A percentile compares a stretch with the other conserved stretches of the same genome.
Conservation (phyloP, 1,140 invertebrate genomes). For the Liolophura sinensis region DNA sequence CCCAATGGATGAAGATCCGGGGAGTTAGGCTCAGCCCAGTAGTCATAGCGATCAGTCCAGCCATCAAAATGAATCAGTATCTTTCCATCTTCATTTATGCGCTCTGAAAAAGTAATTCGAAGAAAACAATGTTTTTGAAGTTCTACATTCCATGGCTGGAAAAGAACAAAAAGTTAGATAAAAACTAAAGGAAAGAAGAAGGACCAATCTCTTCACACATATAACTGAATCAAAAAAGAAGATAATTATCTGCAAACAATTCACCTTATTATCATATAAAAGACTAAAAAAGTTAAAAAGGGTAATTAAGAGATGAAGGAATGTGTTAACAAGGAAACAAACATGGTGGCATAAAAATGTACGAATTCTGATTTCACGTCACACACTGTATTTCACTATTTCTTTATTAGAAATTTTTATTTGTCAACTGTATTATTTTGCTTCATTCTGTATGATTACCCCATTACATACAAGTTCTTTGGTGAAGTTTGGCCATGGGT, state of each 20-base stretch:
- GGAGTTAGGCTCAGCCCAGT: slow-evolving; percentile 21
- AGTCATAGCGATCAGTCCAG: slow-evolving; percentile 31
- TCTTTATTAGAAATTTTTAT: too few relatives aligned
- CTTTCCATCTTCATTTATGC: slow-evolving; percentile 22
- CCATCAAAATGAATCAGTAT: slow-evolving; percentile 40
- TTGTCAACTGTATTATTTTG: too few relatives aligned
- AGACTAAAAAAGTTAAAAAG: too few relatives aligned
- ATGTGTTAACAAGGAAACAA: too few relatives aligned
- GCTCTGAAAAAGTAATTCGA: slow-evolving; percentile 13
- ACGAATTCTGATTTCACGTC: too few relatives aligned
- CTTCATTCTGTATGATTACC: too few relatives aligned
- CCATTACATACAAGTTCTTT: too few relatives aligned
- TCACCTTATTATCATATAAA: too few relatives aligned
- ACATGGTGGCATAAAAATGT: too few relatives aligned
- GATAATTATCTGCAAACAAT: not conserved
- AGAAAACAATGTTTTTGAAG: not conserved
- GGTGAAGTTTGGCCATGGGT: too few relatives aligned
- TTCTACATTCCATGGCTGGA: not conserved
- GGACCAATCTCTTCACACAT: not conserved
- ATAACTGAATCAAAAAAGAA: not conserved
- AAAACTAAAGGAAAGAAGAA: not conserved
- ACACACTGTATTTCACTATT: too few relatives aligned
- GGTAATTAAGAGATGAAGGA: too few relatives aligned
- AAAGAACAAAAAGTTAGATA: not conserved
- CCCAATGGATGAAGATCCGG: slow-evolving; percentile 30